Base-by-base conservation (phyloP, 2,888 invertebrate species). In the Parnassius apollo region DNA sequence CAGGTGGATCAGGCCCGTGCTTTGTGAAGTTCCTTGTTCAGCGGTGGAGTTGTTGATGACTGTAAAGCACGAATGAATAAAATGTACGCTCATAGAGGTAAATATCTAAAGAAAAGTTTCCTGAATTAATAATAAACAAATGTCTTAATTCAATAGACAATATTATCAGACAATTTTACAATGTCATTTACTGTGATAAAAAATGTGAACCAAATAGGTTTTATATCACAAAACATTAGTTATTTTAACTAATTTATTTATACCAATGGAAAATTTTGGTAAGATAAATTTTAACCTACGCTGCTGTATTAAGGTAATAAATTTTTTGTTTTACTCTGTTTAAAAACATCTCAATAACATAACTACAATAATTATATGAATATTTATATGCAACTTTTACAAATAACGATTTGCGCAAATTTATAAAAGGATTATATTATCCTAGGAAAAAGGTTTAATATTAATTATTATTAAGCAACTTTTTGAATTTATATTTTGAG, bases 181-280 rank as follows among this genome's bases (percentile, higher is more conserved):
- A 55, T 54, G 44, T 58, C 55, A 51, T 50, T 57, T 35, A 3
- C 35, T 35, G 44, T n/a, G 11, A 50, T 10, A 55, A 25, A 59
- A 56, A 63, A 56, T 59, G 45, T 50, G 50, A 25, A 54, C 22
- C 8, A n/a, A 62, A 58, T 58, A 50, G 13, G 35, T 58, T 59
- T 56, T 56, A 63, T 63, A 64, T 57, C 48, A 59, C n/a, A 52
- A 57, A n/a, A 42, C 42, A 59, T 64, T 64, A 56, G 44, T 64
- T 59, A 59, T 59, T 63, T 52, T n/a, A 46, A 52, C 55, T 54
- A 42, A 55, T 13, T 13, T 49, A 55, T 35, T 54, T 54, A 46
- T 49, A 55, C 42, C 55, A 59, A 57, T 59, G 59, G 63, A 64
- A 64, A 59, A 59, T 59, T 62, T 56, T 8, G n/a, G 48, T 10